phyloP scores from a whole-genome alignment of 2,113 vertebrate genomes.

The Rhinichthys klamathensis region DNA sequence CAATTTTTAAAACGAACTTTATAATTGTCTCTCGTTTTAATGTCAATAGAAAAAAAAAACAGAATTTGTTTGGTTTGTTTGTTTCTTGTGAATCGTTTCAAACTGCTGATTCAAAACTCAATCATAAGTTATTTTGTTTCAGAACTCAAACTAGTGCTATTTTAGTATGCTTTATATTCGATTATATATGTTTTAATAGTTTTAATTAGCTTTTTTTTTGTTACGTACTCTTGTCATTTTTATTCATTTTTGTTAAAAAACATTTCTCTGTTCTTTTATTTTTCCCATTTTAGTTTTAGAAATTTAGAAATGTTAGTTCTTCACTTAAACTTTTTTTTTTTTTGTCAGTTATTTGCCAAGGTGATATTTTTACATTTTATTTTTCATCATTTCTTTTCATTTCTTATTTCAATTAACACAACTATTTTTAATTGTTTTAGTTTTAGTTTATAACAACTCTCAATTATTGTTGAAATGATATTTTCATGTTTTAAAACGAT shows the following conservation, averaged over 20 bases:
- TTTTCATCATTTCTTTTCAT: background rate
- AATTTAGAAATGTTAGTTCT: no score
- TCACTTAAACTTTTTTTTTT: no score
- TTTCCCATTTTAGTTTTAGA: background rate
- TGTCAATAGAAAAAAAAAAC: background rate
- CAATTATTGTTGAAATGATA: background rate
- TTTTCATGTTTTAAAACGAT: background rate
- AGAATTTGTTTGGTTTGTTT: background rate
- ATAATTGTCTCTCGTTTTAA: background rate
- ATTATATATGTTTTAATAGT: background rate
- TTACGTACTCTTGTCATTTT: no score
- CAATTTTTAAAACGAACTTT: background rate
- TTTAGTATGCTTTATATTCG: background rate
- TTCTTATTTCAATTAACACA: background rate
- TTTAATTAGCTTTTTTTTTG: background rate
- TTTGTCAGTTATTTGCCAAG: no score
- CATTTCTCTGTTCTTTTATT: background rate
- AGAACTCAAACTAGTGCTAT: background rate
- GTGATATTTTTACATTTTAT: background rate
- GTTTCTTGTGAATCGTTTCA: background rate
- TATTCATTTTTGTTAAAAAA: background rate
- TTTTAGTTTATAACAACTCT: background rate
- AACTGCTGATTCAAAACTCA: background rate
- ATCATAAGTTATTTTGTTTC: background rate
- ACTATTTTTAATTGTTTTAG: background rate